Evolutionary conservation across 2,797 vertebrate species (phyloP).

Genomic region (Centropyge bicolor): DNA sequence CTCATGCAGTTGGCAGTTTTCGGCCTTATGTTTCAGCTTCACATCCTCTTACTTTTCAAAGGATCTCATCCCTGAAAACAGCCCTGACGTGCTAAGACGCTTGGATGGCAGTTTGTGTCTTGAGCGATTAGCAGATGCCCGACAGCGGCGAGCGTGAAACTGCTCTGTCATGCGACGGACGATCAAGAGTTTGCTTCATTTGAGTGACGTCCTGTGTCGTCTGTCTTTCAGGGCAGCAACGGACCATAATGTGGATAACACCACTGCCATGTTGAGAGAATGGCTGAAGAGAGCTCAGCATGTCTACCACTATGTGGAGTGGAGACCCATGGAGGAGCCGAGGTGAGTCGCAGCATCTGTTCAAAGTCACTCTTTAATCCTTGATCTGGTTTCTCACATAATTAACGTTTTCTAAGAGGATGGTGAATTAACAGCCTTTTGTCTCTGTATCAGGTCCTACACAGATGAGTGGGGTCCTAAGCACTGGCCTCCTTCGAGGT

Average conservation of each 20-base stretch:
- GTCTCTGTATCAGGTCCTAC: slow-evolving; percentile 86
- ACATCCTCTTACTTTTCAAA: slow-evolving; percentile 5
- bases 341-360: slow-evolving; percentile 81
- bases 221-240: slow-evolving; percentile 90
- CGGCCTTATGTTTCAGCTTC: background rate
- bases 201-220: slow-evolving; percentile 26
- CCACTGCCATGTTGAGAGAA: slow-evolving; percentile 91
- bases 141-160: background rate
- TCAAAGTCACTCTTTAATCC: background rate
- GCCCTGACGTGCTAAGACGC: slow-evolving; percentile 1
- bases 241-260: slow-evolving; percentile 96
- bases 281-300: slow-evolving; percentile 92
- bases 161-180: background rate
- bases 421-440: background rate
- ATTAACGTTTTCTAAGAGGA: background rate
- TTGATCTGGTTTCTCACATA: background rate
- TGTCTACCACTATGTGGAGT: slow-evolving; percentile 94
- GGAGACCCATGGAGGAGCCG: slow-evolving; percentile 95
- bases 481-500: slow-evolving; percentile 94
- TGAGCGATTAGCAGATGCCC: slow-evolving; percentile 30
- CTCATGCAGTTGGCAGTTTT: background rate
- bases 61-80: background rate
- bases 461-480: slow-evolving; percentile 96
- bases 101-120: slow-evolving; percentile 20
- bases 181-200: background rate